Base-by-base conservation (phyloP, 2,888 invertebrate genomes). In the Apotomis betuletana region DNA sequence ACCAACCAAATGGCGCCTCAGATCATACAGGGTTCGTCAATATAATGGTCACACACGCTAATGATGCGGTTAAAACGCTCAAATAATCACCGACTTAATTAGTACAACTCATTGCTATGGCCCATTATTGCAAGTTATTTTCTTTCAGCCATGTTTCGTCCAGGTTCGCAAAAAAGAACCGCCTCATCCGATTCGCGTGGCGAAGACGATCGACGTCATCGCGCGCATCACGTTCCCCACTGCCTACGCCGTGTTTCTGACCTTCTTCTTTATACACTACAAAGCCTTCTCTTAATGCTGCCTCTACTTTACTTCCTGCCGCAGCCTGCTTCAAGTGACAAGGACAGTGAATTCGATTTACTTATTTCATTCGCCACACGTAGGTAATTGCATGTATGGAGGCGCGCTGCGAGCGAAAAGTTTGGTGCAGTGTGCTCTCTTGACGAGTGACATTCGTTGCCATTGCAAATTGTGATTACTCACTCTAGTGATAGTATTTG, bases 191-290 rank as follows among this genome's bases (percentile, higher is more conserved):
- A 98, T 98, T 84, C 95, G 98, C 82, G 97, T 98, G 84, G 98
- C 98, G 81, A 98, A 98, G 94, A 98, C 98, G 74, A 98, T 98
- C 90, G 98, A 98, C 94, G 98, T 98, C 82, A 97, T 98, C 87
- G 97, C 98, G 75, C 95, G 98, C 90, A 97, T 98, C 90, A 97
- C 97, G 82, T 98, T 98, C 94, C 98, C 98, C 81, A 96, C 97
- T 82, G 97, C 98, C 86, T 98, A 97, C 93, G 96, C 97, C 87
- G 96, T 98, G 89, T 98, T 98, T 94, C 96, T 98, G 85, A 96
- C 97, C 90, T 98, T 98, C 94, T 98, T 98, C 95, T 98, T 98
- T 94, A 97, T 97, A 86, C 97, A 97, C 94, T 98, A 98, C 94
- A 97, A 97, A 92, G 97, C 96, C 93, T 96, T 96, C 88, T 95